These are phyloP conservation scores for Oscheius sp. DNA, from an alignment of 2,888 invertebrate genomes.

Conservation along the genomic window DNA sequence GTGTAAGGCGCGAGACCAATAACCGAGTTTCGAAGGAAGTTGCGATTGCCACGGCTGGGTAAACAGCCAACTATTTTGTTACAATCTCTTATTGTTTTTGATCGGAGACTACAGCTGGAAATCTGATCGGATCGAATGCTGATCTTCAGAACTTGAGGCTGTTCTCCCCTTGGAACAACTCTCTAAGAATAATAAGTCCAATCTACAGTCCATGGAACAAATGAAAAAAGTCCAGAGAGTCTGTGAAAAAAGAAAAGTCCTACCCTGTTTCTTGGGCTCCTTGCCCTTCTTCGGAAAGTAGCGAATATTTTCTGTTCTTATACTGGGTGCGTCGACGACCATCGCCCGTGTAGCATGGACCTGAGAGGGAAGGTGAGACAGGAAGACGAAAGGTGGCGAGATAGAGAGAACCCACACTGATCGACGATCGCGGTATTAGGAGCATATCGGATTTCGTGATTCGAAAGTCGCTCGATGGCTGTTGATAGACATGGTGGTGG, in stretches of 20 bases:
- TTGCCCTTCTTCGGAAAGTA: constrained; percentile 62
- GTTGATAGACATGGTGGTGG: neutral
- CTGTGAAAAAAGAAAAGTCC: too few relatives aligned
- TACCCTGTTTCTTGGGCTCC: constrained; percentile 46
- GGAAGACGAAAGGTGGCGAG: neutral
- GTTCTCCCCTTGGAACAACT: too few relatives aligned
- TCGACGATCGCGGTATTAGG: constrained; percentile 13
- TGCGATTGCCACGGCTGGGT: neutral
- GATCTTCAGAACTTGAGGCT: too few relatives aligned
- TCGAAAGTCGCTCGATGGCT: neutral
- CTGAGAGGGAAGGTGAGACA: constrained; percentile 27
- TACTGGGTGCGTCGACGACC: constrained; percentile 60
- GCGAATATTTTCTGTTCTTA: constrained; percentile 63
- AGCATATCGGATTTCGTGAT: constrained; percentile 14
- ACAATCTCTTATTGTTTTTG: too few relatives aligned
- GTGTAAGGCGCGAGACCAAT: neutral
- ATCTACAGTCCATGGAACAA: too few relatives aligned
- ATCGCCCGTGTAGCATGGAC: constrained; percentile 56
- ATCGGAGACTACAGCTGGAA: too few relatives aligned
- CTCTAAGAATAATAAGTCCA: too few relatives aligned
- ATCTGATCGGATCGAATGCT: too few relatives aligned
- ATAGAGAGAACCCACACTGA: constrained; percentile 1
- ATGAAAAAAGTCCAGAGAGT: neutral
- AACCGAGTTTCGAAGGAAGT: constrained; percentile 12
- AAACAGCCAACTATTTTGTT: too few relatives aligned